phyloP scores from a whole-genome alignment of 2,888 invertebrate species.

The Biston stratarius region DNA sequence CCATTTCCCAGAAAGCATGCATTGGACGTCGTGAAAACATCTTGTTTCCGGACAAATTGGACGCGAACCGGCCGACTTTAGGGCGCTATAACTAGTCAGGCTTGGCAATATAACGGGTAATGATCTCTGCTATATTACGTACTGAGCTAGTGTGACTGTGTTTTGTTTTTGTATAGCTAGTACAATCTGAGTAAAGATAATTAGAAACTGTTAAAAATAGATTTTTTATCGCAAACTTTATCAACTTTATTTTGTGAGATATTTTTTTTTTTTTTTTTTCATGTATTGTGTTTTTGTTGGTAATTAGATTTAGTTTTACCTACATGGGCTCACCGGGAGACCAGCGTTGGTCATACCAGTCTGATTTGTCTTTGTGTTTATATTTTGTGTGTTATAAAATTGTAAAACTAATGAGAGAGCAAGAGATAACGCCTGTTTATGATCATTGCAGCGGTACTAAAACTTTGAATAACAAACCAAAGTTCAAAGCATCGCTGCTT shows the following conservation, averaged over 20 bases:
- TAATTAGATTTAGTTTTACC: too few relatives aligned
- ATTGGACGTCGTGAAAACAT: constrained; percentile 33
- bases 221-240: not conserved
- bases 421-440: too few relatives aligned
- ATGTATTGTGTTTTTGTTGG: too few relatives aligned
- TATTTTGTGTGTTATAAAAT: too few relatives aligned
- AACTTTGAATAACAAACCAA: too few relatives aligned
- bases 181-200: not conserved
- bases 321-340: too few relatives aligned
- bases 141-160: not conserved
- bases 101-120: constrained; percentile 6
- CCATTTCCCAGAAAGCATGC: constrained; percentile 33
- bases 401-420: too few relatives aligned
- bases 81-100: constrained; percentile 18
- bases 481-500: too few relatives aligned
- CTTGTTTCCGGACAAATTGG: constrained; percentile 38
- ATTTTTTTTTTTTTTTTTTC: too few relatives aligned
- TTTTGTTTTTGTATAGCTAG: not conserved
- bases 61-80: constrained; percentile 33
- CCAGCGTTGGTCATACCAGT: too few relatives aligned
- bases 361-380: too few relatives aligned
- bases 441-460: too few relatives aligned
- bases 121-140: not conserved
- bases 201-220: not conserved
- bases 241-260: not conserved